Evolutionary conservation across 1,140 invertebrate genomes (phyloP), one percentile per base, ranked within the genome.

Genomic region (Phenacoccus solenopsis): DNA sequence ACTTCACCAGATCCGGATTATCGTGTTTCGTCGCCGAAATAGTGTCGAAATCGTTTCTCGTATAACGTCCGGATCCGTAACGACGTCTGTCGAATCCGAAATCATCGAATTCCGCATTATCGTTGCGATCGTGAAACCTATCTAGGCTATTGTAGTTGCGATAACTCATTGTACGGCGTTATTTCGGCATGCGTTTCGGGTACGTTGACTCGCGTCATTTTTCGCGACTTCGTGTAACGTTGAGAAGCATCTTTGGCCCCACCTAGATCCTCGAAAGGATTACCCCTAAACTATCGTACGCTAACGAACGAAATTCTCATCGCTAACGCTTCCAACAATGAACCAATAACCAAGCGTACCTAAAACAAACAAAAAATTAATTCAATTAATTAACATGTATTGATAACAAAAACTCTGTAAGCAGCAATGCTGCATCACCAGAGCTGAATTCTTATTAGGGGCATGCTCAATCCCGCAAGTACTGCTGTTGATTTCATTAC

Each of bases 1-100:
- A 64, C 59, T 64, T 20, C 59, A 64, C 59, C 59, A 64, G 20
- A 64, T 64, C 59, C 59, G 59, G 59, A 20, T 64, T 64, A 64
- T 64, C 59, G 10, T 20, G 59, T 64, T 64, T 64, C 5, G 59
- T 64, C 12, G 38, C 38, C 38, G 38, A 49, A 32, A 5, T 13
- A n/a, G 12, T n/a, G 20, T 64, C 59, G 2, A 64, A 16, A 9
- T 64, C 59, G 25, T 64, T 64, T 20, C 59, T 3, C 3, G 25
- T 24, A 22, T 64, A 64, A 3, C 59, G 21, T 24, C 59, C 59
- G 21, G 59, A 64, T 24, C 59, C 59, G 59, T 64, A 64, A 1
- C 59, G 59, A 64, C 59, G 59, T 25, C 59, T 24, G 21, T 64
- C 59, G 25, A 64, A 64, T 16, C 59, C 59, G 25, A 64, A 64